Evolutionary conservation across 2,888 invertebrate species (phyloP).

Genomic region (Marasmarcha lunaedactyla): DNA sequence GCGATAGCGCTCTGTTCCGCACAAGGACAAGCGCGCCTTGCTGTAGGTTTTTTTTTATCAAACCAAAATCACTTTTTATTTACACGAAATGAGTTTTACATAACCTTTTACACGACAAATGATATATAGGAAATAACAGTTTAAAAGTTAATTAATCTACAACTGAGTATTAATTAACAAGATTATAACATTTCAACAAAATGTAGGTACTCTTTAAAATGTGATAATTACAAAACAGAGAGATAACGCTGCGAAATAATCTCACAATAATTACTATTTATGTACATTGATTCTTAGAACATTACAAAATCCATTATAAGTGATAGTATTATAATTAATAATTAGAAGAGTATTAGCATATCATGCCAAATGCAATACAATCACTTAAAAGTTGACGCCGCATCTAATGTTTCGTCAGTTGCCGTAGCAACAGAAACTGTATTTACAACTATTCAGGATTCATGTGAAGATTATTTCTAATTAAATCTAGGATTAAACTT

Average conservation of each 20-base stretch:
- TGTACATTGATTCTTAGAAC: conserved; percentile 65
- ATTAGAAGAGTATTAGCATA: conserved; percentile 59
- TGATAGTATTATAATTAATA: conserved; percentile 46
- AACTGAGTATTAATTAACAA: conserved; percentile 63
- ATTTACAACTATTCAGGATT: no score
- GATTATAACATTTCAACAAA: conserved; percentile 69
- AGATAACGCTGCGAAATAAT: conserved; percentile 45
- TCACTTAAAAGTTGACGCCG: conserved; percentile 3
- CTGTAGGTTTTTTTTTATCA: no score
- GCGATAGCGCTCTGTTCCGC: no score
- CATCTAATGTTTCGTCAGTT: no score
- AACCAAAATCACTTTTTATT: conserved; percentile 69
- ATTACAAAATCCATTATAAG: conserved; percentile 64
- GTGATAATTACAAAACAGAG: conserved; percentile 67
- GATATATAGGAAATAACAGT: conserved; percentile 54
- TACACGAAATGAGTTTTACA: conserved; percentile 54
- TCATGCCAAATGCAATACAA: conserved; percentile 32
- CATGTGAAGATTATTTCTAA: no score
- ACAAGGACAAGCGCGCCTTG: no score
- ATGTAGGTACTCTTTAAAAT: conserved; percentile 70
- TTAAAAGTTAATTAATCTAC: conserved; percentile 63
- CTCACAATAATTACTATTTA: conserved; percentile 59
- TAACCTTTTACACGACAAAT: conserved; percentile 57
- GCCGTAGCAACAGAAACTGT: no score
- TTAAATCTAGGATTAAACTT: conserved; percentile 3